Base-by-base conservation (phyloP, 1,140 invertebrate genomes). In the Euwallacea similis region DNA sequence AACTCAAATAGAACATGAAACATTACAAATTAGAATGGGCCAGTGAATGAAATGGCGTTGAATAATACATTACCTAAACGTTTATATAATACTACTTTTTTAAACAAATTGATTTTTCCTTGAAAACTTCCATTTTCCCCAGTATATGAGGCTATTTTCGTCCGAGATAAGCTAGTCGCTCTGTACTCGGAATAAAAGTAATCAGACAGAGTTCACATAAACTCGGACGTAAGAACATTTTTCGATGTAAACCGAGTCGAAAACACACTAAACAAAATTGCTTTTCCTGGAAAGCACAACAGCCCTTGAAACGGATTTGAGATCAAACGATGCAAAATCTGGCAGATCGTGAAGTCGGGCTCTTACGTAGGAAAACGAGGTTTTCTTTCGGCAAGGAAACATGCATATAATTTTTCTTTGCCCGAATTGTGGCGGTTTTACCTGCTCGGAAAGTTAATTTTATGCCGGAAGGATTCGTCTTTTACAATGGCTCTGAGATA, bases 201-300 rank as follows among this genome's bases (percentile, higher is more conserved):
- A 33, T 21, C 33, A 59, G 9, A 59, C 56, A 7, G 33, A 59
- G 56, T 59, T 59, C 56, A 9, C 56, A 59, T 59, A 33, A 59
- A 59, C 16, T 59, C 33, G 56, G 41, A 59, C 56, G 56, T 7
- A 59, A 59, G 33, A 59, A 33, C 56, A 59, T 59, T 59, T 59
- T 59, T 59, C 56, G 56, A 59, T 13, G 56, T 21, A 59, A 59
- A 59, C 8, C 33, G 33, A 41, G 16, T 59, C 21, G 56, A 59
- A 59, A 59, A 59, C 56, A 59, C 33, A 59, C 56, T 59, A 41
- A 59, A 59, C 56, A 8, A 59, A 59, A 59, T 59, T 59, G 33
- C 56, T 59, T 59, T 59, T 42, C 8, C 56, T 13, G 7, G 56
- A 59, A 42, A 42, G 56, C 56, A 41, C 10, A 59, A 59, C 56